Conservation (phyloP, 2,797 vertebrate species). For the Dendrocincla tyrannina region DNA sequence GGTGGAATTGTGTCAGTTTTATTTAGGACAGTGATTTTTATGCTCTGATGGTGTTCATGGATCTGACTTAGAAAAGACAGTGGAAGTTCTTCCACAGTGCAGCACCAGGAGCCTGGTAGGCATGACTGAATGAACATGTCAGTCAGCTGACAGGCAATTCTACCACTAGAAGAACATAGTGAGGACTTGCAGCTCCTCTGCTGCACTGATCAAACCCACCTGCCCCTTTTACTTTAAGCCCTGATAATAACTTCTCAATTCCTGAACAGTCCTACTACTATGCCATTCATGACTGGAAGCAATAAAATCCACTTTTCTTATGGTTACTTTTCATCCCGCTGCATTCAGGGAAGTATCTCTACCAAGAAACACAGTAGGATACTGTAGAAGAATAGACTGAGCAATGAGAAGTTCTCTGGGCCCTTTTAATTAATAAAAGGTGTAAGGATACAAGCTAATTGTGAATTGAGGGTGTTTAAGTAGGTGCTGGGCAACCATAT, state of each 20-base stretch:
- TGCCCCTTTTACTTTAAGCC: neutral
- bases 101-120: neutral
- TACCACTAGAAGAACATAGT: neutral
- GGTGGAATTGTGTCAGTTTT: neutral
- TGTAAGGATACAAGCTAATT: neutral
- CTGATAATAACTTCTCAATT: neutral
- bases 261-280: neutral
- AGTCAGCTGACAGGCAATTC: neutral
- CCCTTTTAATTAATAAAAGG: neutral
- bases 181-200: neutral
- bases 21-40: neutral
- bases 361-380: neutral
- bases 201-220: neutral
- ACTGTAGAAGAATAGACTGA: neutral
- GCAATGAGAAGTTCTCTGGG: neutral
- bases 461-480: neutral
- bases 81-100: neutral
- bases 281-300: neutral
- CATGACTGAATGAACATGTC: accelerated
- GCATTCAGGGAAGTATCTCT: neutral
- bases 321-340: neutral
- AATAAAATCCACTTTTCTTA: neutral
- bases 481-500: neutral
- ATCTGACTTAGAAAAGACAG: neutral
- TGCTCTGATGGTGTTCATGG: neutral